Evolutionary conservation across 2,797 vertebrate genomes (phyloP), one percentile per base, ranked within the genome.

Genomic region (Rhodeus uyekii): DNA sequence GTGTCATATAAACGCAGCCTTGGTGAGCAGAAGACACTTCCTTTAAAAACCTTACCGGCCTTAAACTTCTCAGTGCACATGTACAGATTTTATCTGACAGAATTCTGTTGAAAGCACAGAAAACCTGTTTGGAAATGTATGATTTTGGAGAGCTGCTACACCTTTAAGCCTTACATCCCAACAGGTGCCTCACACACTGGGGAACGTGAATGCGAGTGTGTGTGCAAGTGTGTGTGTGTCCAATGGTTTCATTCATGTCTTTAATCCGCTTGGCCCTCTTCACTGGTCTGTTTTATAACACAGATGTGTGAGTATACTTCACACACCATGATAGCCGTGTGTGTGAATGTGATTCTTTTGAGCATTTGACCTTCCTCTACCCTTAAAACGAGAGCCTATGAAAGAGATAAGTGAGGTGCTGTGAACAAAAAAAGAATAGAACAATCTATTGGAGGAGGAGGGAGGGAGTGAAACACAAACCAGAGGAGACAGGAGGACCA

Each of bases 401-500:
- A 78, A n/a, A 74, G 29, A 64, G 77, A 83, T 83, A 83, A 83
- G 60, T 74, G 64, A 61, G 48, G 55, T 48, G 71, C 48, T 9
- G 34, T 48, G 36, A 39, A 80, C 42, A 83, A 83, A 85, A 83
- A 85, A 81, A 69, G 34, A 80, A 68, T 68, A 65, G 32, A 44
- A 64, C 42, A 64, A 78, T 50, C 50, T 75, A 81, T 71, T 2
- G 36, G 46, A 63, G 64, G 42, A n/a, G 27, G 24, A 72, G 34
- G 19, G 36, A 48, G 71, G 50, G 9, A 81, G n/a, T n/a, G 18
- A 46, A 38, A 80, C 39, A 63, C 42, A 76, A 76, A 78, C 71
- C 74, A 55, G 64, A 63, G 55, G 81, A 88, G 86, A 85, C 74
- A 42, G 72, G 55, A 85, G 87, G 71, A 84, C 82, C 83, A 87